Evolutionary conservation across 2,113 vertebrate genomes (phyloP).

Genomic region (Mixornis gularis): DNA sequence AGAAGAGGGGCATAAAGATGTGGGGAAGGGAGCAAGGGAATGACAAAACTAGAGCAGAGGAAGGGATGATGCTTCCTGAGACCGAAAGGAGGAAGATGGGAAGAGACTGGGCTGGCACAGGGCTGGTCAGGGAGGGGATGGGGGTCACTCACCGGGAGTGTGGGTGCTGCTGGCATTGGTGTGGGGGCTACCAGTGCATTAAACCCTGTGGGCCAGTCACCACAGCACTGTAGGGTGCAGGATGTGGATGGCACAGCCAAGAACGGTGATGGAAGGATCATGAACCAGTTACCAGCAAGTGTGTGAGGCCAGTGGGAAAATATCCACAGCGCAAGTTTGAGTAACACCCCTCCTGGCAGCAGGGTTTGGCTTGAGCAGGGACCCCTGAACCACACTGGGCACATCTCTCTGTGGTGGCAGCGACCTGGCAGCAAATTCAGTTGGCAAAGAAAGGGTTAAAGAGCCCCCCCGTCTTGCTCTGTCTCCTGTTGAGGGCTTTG

Average conservation of each 20-base stretch:
- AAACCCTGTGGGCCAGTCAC: neutral
- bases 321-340: neutral
- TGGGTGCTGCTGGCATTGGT: neutral
- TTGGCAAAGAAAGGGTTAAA: neutral
- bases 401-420: neutral
- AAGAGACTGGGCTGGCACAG: fast-evolving
- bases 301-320: fast-evolving
- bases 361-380: neutral
- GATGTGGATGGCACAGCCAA: neutral
- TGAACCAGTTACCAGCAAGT: neutral
- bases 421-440: fast-evolving
- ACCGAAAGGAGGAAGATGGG: neutral
- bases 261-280: fast-evolving
- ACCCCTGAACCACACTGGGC: neutral
- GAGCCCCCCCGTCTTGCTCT: fast-evolving
- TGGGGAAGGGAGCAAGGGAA: neutral
- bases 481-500: fast-evolving
- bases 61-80: neutral
- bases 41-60: neutral
- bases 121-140: neutral
- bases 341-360: neutral
- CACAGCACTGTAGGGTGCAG: neutral
- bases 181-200: neutral
- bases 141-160: too few relatives aligned
- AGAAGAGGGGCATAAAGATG: fast-evolving